phyloP scores from a whole-genome alignment of 1,140 invertebrate genomes.

The Bombus terrestris region DNA sequence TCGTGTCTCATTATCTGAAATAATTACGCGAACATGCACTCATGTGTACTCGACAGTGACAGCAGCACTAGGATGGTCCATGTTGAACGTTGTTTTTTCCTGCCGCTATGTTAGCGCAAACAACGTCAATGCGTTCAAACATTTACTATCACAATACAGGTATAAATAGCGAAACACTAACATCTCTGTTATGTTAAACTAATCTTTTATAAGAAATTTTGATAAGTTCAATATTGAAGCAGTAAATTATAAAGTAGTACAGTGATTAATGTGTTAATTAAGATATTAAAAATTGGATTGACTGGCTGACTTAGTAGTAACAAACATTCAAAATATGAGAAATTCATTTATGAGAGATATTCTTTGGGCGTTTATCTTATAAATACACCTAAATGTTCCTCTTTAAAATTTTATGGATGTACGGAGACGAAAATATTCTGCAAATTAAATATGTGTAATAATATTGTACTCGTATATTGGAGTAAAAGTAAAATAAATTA shows the following conservation, averaged over 20 bases:
- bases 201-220: too few relatives aligned
- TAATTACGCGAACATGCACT: conserved; percentile 10
- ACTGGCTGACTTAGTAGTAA: too few relatives aligned
- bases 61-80: neutral
- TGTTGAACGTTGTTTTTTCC: neutral
- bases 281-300: too few relatives aligned
- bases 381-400: too few relatives aligned
- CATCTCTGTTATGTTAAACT: too few relatives aligned
- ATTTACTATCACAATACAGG: neutral
- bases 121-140: neutral
- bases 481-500: neutral
- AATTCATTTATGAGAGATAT: too few relatives aligned
- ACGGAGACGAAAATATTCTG: neutral
- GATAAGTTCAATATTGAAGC: too few relatives aligned
- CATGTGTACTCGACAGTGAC: neutral
- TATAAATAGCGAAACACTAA: neutral
- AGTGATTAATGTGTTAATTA: too few relatives aligned
- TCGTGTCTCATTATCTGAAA: conserved; percentile 13
- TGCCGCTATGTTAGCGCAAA: neutral
- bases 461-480: neutral
- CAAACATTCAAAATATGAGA: too few relatives aligned
- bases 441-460: neutral
- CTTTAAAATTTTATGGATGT: too few relatives aligned
- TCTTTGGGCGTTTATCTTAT: too few relatives aligned
- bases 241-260: too few relatives aligned